Evolutionary conservation across 2,797 vertebrate species (phyloP), one percentile per base, ranked within the genome.

Genomic region (Pterois miles): DNA sequence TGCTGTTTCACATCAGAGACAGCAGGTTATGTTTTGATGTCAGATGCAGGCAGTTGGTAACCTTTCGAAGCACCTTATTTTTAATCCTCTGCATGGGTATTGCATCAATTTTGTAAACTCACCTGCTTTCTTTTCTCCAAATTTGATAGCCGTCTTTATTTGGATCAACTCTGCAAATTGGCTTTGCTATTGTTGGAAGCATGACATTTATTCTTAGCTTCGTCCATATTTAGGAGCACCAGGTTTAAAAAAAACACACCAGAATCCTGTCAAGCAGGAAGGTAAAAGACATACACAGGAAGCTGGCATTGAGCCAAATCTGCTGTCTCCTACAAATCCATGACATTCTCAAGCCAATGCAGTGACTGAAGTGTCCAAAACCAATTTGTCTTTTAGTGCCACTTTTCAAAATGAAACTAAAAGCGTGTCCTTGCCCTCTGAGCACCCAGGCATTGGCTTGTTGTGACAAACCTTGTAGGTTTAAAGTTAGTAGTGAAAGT

Each of bases 211-310:
- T 75, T 78, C 11, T 72, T 63, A 66, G 70, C 46, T 20, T 74
- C 46, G 2, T 76, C 69, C 62, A 77, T 78, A 70, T 83, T 64
- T 54, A 75, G 65, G 65, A 56, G 31, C 33, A 8, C 12, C 3
- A 0, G 25, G 46, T 65, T 57, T 58, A 72, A 58, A 34, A 56
- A 25, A 25, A n/a, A 43, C 18, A 48, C 9, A 74, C 11, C 46
- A 54, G 76, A 76, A 84, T 82, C 89, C 89, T 86, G 91, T 88
- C 65, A 48, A 65, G 80, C 84, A 93, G 91, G 91, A 92, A 91
- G 82, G 71, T 58, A 46, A 40, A 87, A 60, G 58, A 71, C 66
- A 23, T 31, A 20, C 59, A 82, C 78, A 84, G 87, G 91, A 91
- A 90, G 70, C 71, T 74, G 77, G 64, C 65, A 4, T 50, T 46